Evolutionary conservation across 1,140 invertebrate genomes (phyloP).

Genomic region (Leptestheria dahalacensis): DNA sequence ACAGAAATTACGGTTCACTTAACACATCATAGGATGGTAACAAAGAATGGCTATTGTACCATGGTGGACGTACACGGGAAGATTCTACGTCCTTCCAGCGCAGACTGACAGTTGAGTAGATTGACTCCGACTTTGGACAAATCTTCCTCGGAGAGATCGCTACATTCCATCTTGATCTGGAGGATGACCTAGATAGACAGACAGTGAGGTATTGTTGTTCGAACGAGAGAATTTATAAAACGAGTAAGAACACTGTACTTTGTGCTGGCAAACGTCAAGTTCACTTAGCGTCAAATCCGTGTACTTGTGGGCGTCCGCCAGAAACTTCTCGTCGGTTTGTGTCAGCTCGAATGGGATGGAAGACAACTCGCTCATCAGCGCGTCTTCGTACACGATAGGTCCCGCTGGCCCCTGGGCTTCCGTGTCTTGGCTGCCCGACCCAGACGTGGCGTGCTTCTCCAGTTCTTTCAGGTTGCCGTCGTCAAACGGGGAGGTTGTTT

Average conservation of each 20-base stretch:
- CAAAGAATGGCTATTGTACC: constrained; percentile 35
- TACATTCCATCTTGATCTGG: constrained; percentile 39
- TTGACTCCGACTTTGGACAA: constrained; percentile 49
- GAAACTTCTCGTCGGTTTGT: constrained; percentile 45
- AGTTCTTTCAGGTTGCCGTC: no score
- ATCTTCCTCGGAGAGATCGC: constrained; percentile 43
- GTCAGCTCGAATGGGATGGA: constrained; percentile 42
- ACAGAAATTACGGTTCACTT: no score
- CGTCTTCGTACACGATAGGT: no score
- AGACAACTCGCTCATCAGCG: no score
- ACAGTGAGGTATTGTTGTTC: neutral
- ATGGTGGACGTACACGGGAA: constrained; percentile 44
- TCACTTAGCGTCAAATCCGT: constrained; percentile 38
- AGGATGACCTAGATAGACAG: constrained; percentile 35
- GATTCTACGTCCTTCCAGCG: constrained; percentile 40
- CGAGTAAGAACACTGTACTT: constrained; percentile 29
- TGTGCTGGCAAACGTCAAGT: constrained; percentile 47
- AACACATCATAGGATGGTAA: no score
- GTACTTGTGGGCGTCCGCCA: constrained; percentile 41
- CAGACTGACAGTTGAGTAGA: constrained; percentile 50
- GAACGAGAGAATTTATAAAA: no score
- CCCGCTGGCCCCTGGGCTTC: no score
- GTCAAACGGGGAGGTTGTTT: no score
- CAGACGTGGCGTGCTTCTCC: no score
- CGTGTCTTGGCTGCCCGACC: no score